A percentile compares a stretch with the other conserved stretches of the same genome.
phyloP scores from a whole-genome alignment of 2,113 vertebrate genomes.

The Myocastor coypus region DNA sequence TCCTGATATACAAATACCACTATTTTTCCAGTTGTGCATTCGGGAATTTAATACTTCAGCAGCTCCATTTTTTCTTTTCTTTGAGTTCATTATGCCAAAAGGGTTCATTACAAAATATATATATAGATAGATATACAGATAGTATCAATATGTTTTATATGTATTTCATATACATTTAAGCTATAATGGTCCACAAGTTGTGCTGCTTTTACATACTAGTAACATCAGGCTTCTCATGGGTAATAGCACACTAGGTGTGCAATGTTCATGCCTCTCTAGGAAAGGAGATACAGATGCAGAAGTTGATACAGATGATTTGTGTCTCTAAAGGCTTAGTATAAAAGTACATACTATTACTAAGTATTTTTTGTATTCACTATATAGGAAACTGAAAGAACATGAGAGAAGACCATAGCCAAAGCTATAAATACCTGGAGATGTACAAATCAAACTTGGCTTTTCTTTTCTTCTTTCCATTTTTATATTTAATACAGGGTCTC shows the following conservation, averaged over 20 bases:
- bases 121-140: background rate
- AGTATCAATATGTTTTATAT: background rate
- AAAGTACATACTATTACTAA: background rate
- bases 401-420: background rate
- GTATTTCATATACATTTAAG: background rate
- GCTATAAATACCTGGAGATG: background rate
- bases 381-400: background rate
- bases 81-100: background rate
- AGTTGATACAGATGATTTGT: background rate
- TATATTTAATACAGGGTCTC: too few relatives aligned
- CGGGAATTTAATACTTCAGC: background rate
- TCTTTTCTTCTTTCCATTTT: too few relatives aligned
- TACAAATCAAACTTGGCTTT: background rate
- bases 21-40: background rate
- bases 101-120: background rate
- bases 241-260: background rate
- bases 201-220: background rate
- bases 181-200: background rate
- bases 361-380: background rate
- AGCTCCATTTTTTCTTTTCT: background rate
- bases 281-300: background rate
- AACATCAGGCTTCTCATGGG: background rate
- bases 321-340: background rate
- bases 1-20: background rate
- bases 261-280: background rate